Percentiles rank a stretch among this genome's conserved stretches.
Conservation (phyloP, 35 echinoderm and acorn worm genomes). For the Apostichopus parvimensis region DNA sequence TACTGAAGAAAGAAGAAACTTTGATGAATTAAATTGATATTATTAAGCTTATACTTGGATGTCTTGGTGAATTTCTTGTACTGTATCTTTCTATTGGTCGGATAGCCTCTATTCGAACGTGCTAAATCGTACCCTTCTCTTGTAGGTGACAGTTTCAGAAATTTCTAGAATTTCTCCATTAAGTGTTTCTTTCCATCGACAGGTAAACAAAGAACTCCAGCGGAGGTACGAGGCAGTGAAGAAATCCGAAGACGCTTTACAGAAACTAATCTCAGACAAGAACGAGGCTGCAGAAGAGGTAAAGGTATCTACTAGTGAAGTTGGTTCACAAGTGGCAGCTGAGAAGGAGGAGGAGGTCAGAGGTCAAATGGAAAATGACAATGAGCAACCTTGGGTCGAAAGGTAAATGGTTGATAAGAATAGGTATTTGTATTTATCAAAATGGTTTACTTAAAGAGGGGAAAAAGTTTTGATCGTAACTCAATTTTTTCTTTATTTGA, state of each 20-base stretch:
- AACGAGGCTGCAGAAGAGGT: conserved; percentile 1
- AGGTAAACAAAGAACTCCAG: conserved; percentile 42
- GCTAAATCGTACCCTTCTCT: too few species aligned
- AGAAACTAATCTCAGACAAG: conserved; percentile 10
- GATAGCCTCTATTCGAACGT: too few species aligned
- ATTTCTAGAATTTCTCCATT: neutral
- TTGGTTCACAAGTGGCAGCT: conserved; percentile 1
- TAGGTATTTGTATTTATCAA: neutral
- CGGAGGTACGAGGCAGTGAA: conserved; percentile 27
- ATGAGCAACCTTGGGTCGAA: conserved; percentile 27
- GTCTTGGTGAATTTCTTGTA: too few species aligned
- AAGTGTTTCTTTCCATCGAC: neutral
- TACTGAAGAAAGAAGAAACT: too few species aligned
- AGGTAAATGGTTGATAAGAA: neutral
- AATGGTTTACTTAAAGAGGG: too few species aligned
- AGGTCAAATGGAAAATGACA: neutral
- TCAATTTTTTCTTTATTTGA: too few species aligned
- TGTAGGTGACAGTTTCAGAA: too few species aligned
- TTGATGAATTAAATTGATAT: too few species aligned
- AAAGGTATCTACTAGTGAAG: neutral
- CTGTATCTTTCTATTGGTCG: too few species aligned
- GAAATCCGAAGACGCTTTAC: neutral
- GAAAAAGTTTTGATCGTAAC: too few species aligned
- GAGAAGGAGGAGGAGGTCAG: neutral
- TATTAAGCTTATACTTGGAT: too few species aligned